phyloP scores from a whole-genome alignment of 2,797 vertebrate species.

The Spinus pinus region DNA sequence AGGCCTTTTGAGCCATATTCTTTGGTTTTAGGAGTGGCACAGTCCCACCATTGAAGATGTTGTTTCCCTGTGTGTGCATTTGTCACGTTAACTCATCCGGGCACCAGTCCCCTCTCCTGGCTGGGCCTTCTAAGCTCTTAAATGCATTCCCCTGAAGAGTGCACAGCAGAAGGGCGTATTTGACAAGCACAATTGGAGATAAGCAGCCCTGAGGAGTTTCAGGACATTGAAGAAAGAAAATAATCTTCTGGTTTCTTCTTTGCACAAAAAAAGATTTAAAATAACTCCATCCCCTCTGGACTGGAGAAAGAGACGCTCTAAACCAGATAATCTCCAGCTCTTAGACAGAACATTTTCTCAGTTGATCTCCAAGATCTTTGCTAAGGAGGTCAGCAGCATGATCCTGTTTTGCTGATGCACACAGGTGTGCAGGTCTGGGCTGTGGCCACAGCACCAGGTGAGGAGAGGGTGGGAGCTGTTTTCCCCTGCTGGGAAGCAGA shows the following conservation, averaged over 20 bases:
- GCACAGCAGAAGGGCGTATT: constrained; percentile 40
- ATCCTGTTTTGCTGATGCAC: not conserved
- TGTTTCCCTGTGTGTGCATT: not conserved
- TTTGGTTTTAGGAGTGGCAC: not conserved
- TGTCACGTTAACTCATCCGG: not conserved
- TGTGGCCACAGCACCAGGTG: not conserved
- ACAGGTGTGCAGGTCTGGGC: not conserved
- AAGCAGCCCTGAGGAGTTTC: constrained; percentile 60
- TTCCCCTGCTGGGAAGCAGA: not conserved
- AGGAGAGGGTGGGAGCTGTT: not conserved
- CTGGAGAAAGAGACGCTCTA: constrained; percentile 48
- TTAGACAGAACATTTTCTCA: constrained; percentile 38
- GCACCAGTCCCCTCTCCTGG: constrained; percentile 6
- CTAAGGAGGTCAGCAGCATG: constrained; percentile 18
- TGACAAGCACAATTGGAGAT: constrained; percentile 65
- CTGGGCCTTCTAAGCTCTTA: constrained; percentile 54
- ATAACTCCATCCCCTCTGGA: constrained; percentile 44
- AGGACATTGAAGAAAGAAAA: constrained; percentile 56
- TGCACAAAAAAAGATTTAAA: constrained; percentile 43
- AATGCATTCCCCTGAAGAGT: constrained; percentile 45
- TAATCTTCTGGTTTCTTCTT: constrained; percentile 59
- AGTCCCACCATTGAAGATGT: not conserved
- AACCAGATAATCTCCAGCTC: constrained; percentile 61
- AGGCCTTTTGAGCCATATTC: not conserved
- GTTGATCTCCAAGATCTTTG: constrained; percentile 45